Conservation (phyloP, 2,113 vertebrate genomes). For the Ophthalmolycus amberensis region DNA sequence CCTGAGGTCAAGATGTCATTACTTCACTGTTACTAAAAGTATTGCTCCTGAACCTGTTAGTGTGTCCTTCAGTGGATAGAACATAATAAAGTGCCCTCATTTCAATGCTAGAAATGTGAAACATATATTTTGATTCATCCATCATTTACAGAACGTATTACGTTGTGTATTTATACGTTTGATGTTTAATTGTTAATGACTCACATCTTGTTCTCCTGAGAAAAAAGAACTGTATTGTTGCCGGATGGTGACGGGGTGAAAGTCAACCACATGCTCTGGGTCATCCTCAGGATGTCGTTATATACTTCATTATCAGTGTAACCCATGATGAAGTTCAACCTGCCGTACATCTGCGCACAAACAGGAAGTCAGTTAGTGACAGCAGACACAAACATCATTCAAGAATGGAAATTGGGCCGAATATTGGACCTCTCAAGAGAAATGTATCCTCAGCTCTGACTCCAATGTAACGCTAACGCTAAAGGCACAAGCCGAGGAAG, state of each 20-base stretch:
- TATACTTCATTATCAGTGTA: background rate
- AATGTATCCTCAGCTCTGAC: background rate
- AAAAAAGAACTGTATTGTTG: background rate
- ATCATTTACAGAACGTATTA: background rate
- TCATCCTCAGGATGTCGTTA: background rate
- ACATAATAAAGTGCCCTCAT: background rate
- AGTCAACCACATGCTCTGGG: background rate
- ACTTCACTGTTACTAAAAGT: too few relatives aligned
- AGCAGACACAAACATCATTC: background rate
- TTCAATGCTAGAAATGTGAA: too few relatives aligned
- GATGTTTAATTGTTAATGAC: background rate
- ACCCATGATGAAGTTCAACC: background rate
- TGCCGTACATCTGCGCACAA: slow-evolving; percentile 23
- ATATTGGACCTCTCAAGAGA: background rate
- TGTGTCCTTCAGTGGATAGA: background rate
- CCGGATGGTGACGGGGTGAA: accelerated
- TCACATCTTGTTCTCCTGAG: background rate
- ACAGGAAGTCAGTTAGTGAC: background rate
- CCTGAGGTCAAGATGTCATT: too few relatives aligned
- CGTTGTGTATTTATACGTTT: background rate
- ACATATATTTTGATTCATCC: background rate
- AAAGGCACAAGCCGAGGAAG: background rate
- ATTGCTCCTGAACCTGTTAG: too few relatives aligned
- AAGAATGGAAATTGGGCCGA: background rate
- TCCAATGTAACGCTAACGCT: background rate